Evolutionary conservation across 2,888 invertebrate species (phyloP).

Genomic region (Pomacea canaliculata): DNA sequence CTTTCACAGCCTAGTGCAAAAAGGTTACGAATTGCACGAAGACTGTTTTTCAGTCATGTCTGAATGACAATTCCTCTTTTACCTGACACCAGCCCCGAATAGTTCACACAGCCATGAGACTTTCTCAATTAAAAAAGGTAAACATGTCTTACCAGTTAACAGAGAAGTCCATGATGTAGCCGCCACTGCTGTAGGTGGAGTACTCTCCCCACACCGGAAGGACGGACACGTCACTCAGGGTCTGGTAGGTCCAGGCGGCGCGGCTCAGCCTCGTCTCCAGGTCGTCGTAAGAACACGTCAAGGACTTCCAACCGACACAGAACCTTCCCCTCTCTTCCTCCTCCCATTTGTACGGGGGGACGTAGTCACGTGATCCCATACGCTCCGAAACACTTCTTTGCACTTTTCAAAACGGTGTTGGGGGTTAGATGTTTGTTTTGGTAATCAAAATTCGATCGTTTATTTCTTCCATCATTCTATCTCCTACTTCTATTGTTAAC

Average conservation of each 20-base stretch:
- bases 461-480: too few species aligned
- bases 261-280: conserved; percentile 26
- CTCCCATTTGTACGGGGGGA: conserved; percentile 29
- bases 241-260: conserved; percentile 40
- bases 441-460: neutral
- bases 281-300: conserved; percentile 30
- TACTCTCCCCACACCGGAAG: conserved; percentile 42
- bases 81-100: too few species aligned
- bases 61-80: too few species aligned
- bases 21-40: too few species aligned
- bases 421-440: too few species aligned
- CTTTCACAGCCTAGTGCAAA: too few species aligned
- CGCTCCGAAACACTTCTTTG: conserved; percentile 9
- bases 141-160: conserved; percentile 17
- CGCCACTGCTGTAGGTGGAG: conserved; percentile 46
- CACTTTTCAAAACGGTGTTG: neutral
- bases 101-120: too few species aligned
- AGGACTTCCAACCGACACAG: conserved; percentile 38
- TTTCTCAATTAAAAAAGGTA: too few species aligned
- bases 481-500: too few species aligned
- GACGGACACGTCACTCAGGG: conserved; percentile 35
- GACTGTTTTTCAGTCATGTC: too few species aligned
- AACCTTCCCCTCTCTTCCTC: conserved; percentile 36
- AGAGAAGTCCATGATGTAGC: conserved; percentile 44
- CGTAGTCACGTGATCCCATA: conserved; percentile 6